phyloP scores from a whole-genome alignment of 2,113 vertebrate genomes.

The Ceyx melanurus region DNA sequence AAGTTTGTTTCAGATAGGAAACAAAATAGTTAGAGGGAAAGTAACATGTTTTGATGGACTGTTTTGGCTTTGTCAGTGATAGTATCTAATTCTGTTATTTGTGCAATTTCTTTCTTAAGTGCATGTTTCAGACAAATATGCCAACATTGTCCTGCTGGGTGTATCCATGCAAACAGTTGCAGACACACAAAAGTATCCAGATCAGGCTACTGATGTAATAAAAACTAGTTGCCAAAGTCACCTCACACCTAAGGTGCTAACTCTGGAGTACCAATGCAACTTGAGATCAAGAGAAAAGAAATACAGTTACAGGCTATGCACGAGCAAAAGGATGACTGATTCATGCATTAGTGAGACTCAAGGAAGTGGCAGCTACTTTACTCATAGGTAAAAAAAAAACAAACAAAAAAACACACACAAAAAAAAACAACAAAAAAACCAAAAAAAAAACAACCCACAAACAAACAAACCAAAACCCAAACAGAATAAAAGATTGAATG shows the following conservation, averaged over 20 bases:
- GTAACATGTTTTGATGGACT: neutral
- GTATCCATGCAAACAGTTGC: neutral
- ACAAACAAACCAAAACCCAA: neutral
- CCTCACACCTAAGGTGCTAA: neutral
- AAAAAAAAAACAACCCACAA: no score
- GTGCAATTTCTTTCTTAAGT: neutral
- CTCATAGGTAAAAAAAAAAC: neutral
- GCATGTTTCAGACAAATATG: neutral
- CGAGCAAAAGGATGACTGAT: neutral
- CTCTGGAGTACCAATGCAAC: neutral
- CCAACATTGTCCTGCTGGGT: accelerated
- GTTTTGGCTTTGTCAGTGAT: neutral
- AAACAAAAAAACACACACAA: no score
- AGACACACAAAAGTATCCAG: neutral
- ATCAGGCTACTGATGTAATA: neutral
- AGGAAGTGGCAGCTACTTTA: neutral
- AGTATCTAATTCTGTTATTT: neutral
- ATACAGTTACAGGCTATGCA: neutral
- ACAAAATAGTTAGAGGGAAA: neutral
- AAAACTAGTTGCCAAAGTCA: neutral
- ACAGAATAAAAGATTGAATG: neutral
- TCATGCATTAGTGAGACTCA: neutral
- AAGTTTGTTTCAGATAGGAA: neutral
- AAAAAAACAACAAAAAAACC: no score
- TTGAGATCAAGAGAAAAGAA: neutral